Percentiles rank a stretch among this genome's conserved stretches.
Evolutionary conservation across 2,888 invertebrate species (phyloP).

Genomic region (Prostheceraeus crozeri): DNA sequence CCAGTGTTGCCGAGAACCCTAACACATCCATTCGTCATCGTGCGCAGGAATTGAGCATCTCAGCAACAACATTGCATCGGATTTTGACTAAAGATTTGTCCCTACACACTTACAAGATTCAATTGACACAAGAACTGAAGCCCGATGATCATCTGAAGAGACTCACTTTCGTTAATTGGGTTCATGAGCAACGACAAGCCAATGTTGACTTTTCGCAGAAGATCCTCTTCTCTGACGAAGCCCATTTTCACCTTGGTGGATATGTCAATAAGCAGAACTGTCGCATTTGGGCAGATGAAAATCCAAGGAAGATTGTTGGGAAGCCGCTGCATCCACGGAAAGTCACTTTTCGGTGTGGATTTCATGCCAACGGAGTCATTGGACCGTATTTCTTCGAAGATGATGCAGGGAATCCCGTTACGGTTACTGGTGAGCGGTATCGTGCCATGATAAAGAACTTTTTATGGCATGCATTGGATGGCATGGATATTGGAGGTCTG

Average conservation of each 20-base stretch:
- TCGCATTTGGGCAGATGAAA: constrained; percentile 47
- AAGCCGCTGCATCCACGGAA: constrained; percentile 48
- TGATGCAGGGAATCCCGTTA: constrained; percentile 39
- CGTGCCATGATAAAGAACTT: not conserved
- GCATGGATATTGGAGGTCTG: not conserved
- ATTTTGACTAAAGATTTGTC: no score
- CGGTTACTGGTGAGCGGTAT: not conserved
- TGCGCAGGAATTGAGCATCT: not conserved
- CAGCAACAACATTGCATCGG: not conserved
- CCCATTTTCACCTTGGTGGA: not conserved
- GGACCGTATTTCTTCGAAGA: constrained; percentile 51
- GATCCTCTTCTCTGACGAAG: constrained; percentile 39
- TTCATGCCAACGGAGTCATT: constrained; percentile 51
- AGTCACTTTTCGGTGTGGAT: constrained; percentile 53
- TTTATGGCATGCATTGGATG: not conserved
- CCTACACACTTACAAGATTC: no score
- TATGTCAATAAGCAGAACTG: constrained; percentile 52
- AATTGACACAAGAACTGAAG: no score
- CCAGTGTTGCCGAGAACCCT: not conserved
- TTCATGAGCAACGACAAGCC: not conserved
- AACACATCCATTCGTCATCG: not conserved
- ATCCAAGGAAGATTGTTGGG: constrained; percentile 45
- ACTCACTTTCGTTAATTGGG: not conserved
- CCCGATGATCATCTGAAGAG: no score
- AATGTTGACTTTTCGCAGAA: not conserved